A percentile compares a stretch with the other conserved stretches of the same genome.
phyloP scores from a whole-genome alignment of 2,797 vertebrate genomes.

The Alexandromys oeconomus region DNA sequence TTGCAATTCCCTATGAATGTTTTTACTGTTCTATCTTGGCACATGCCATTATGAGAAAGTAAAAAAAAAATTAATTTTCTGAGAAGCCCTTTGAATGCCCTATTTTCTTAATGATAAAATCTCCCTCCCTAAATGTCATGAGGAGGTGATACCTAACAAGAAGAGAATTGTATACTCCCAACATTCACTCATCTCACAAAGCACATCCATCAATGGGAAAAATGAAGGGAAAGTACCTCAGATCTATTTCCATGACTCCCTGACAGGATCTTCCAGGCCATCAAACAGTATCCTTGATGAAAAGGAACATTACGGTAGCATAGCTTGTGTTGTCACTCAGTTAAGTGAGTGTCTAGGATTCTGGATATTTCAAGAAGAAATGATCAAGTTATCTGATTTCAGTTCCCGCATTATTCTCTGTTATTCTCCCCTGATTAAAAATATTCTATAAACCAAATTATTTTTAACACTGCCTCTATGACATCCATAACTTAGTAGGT shows the following conservation, averaged over 20 bases:
- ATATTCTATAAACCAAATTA: constrained; percentile 45
- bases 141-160: neutral
- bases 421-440: neutral
- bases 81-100: neutral
- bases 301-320: neutral
- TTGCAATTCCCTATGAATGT: neutral
- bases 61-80: neutral
- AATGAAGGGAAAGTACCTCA: neutral
- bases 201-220: neutral
- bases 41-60: neutral
- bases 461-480: constrained; percentile 59
- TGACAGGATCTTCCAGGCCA: neutral
- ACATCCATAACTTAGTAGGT: constrained; percentile 55
- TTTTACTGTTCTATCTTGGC: constrained; percentile 16
- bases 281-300: neutral
- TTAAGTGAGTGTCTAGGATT: neutral
- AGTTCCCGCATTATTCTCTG: neutral
- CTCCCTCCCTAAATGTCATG: neutral
- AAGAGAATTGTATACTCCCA: neutral
- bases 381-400: neutral
- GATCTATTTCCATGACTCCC: neutral
- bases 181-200: neutral
- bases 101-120: neutral
- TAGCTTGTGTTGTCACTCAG: neutral
- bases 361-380: neutral